These are phyloP conservation scores for Pollenia griseotomentosa DNA, from an alignment of 2,888 invertebrate genomes.

Conservation along the genomic window DNA sequence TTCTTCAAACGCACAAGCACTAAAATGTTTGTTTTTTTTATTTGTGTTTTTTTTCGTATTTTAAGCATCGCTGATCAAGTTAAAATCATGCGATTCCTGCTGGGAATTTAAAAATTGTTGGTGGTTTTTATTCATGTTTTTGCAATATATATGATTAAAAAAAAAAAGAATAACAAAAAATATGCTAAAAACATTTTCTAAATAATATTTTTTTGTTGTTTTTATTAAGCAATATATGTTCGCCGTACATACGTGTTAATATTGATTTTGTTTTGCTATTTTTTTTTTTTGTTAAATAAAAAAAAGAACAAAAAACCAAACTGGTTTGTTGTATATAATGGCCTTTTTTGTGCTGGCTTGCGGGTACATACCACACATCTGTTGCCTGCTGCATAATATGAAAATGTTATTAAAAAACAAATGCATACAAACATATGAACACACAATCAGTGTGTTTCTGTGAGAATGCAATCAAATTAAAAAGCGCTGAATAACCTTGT, in stretches of 20 bases:
- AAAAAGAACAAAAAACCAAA: neutral
- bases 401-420: conserved; percentile 31
- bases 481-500: neutral
- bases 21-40: neutral
- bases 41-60: neutral
- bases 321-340: neutral
- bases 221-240: neutral
- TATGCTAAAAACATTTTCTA: neutral
- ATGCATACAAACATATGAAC: neutral
- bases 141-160: conserved; percentile 36
- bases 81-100: conserved; percentile 34
- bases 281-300: neutral
- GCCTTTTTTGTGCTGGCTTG: conserved; percentile 18
- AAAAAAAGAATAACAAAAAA: conserved; percentile 3
- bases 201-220: neutral
- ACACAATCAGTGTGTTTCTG: neutral
- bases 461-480: neutral
- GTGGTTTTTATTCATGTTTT: conserved; percentile 1
- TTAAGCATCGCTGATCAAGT: conserved; percentile 35
- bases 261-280: conserved; percentile 13
- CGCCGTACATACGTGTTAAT: neutral
- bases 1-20: neutral
- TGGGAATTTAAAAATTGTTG: conserved; percentile 32
- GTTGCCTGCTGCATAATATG: conserved; percentile 52
- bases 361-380: conserved; percentile 39